Evolutionary conservation across 2,888 invertebrate species (phyloP).

Genomic region (Drosophila recens): DNA sequence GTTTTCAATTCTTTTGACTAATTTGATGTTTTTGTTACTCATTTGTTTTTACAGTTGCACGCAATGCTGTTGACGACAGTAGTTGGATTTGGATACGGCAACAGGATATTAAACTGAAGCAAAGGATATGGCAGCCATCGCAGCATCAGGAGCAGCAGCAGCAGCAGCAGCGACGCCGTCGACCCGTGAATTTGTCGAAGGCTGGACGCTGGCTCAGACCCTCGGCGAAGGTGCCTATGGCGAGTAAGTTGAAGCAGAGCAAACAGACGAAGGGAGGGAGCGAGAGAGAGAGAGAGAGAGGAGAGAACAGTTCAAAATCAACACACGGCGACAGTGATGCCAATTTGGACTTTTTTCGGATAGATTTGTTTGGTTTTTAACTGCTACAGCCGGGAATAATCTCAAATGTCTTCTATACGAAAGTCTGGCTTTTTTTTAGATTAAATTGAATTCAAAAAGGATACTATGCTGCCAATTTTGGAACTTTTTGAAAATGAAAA

Average conservation of each 20-base stretch:
- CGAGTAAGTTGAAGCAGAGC: conserved; percentile 90
- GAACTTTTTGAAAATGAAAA: too few relatives aligned
- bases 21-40: conserved; percentile 11
- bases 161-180: conserved; percentile 33
- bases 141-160: conserved; percentile 24
- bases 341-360: too few relatives aligned
- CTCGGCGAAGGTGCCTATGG: conserved; percentile 98
- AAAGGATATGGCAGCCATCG: conserved; percentile 48
- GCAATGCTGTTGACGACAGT: conserved; percentile 42
- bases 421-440: too few relatives aligned
- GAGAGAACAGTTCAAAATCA: conserved; percentile 1
- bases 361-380: too few relatives aligned
- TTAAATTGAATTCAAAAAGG: too few relatives aligned
- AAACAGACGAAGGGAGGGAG: background rate
- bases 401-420: too few relatives aligned
- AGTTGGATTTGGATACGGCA: conserved; percentile 40
- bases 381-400: too few relatives aligned
- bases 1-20: conserved; percentile 24
- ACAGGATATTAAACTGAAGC: conserved; percentile 59
- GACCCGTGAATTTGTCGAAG: conserved; percentile 86
- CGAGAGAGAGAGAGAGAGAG: background rate
- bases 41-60: conserved; percentile 46
- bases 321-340: conserved; percentile 1
- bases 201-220: conserved; percentile 96
- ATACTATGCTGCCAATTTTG: too few relatives aligned